Conservation (phyloP, 2,797 vertebrate species). For the Protosalanx chinensis region DNA sequence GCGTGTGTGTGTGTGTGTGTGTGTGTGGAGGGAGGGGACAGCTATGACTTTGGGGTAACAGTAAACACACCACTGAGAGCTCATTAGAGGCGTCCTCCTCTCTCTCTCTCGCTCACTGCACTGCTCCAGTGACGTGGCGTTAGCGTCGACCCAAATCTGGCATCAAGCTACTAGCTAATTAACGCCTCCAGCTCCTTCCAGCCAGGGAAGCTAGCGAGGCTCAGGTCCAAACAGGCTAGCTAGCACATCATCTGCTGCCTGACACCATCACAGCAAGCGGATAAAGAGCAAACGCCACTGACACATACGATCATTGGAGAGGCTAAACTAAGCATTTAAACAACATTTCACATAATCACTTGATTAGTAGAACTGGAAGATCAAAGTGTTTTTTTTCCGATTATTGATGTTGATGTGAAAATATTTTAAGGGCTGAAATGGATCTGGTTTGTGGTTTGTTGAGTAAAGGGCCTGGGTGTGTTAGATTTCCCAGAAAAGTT, state of each 20-base stretch:
- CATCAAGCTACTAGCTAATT: conserved; percentile 68
- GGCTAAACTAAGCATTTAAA: conserved; percentile 42
- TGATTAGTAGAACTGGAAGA: conserved; percentile 22
- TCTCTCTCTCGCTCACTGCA: conserved; percentile 49
- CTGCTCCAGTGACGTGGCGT: conserved; percentile 58
- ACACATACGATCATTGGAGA: conserved; percentile 40
- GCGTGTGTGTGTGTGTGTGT: conserved; percentile 8
- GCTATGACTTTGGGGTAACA: conserved; percentile 67
- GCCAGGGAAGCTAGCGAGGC: conserved; percentile 49
- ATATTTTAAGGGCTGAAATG: background rate
- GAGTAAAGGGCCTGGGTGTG: background rate
- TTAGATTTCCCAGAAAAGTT: background rate
- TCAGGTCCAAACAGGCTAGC: conserved; percentile 32
- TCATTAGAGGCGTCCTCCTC: conserved; percentile 66
- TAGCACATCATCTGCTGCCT: conserved; percentile 57
- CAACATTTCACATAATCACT: conserved; percentile 46
- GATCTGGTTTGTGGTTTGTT: background rate
- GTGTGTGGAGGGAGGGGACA: conserved; percentile 31
- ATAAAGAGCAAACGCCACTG: conserved; percentile 37
- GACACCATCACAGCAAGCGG: conserved; percentile 60
- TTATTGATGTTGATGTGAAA: background rate
- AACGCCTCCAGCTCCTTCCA: conserved; percentile 67
- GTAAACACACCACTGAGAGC: conserved; percentile 72
- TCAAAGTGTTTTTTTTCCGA: background rate
- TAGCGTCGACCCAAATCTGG: conserved; percentile 58